Base-by-base conservation (phyloP, 2,113 vertebrate species). In the Furnarius figulus region DNA sequence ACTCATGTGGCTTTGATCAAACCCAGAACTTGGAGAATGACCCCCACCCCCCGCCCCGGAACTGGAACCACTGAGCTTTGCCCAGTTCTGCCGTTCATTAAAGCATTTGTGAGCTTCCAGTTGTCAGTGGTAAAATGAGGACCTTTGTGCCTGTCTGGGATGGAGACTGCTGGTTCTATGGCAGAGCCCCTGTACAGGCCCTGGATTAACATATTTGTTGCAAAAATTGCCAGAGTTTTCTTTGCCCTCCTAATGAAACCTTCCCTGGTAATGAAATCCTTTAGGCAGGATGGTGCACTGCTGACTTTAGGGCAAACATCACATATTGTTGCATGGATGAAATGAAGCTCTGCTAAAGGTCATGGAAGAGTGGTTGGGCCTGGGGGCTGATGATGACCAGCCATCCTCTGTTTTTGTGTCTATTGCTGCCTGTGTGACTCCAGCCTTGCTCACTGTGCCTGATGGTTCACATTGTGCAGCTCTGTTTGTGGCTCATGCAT, bases 1-100 rank as follows among this genome's bases (percentile, higher is more conserved):
- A 39, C 85, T 94, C 94, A 94, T 89, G 94, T 95, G 92, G 89
- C 95, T 97, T 95, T 97, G 85, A 94, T 96, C 91, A 93, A 95
- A 77, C 82, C 27, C 81, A 67, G 71, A 87, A 62, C 90, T 87
- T 1, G 2, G 65, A 95, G 74, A 87, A 92, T 25, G 20, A 62
- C 85, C 73, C 65, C 80, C n/a, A n/a, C n/a, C n/a, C n/a, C n/a
- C n/a, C n/a, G n/a, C 62, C 85, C 74, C 31, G 91, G 92, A 94
- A 77, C 76, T 77, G 93, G 89, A 92, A 90, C 68, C 73, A 37
- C 65, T 44, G 80, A 77, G 78, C 71, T 88, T 85, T 95, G 79
- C 90, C 89, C 63, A 37, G 74, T 81, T 95, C 87, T 97, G 91
- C 72, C 46, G 0, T 87, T 96, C 90, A 94, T 96, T 95, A 95